Percentiles rank a stretch among this genome's conserved stretches.
Evolutionary conservation across 2,888 invertebrate species (phyloP).

Genomic region (Pheosia tremula): DNA sequence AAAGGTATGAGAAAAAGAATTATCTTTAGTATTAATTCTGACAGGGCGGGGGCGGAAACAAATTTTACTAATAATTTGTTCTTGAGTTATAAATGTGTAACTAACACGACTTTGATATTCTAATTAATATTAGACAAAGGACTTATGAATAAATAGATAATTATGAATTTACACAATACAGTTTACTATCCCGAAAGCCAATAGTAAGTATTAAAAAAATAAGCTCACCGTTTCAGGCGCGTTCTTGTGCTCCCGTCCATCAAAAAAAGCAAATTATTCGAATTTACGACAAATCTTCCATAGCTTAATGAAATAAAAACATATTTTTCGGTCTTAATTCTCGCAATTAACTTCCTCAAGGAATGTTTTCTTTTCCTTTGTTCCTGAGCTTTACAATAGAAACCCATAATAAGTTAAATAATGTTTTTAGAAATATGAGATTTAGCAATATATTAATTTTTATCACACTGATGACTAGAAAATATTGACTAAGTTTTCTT

Average conservation of each 20-base stretch:
- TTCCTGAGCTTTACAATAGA: constrained; percentile 40
- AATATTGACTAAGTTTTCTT: constrained; percentile 3
- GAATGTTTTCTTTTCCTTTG: constrained; percentile 28
- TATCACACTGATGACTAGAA: constrained; percentile 11
- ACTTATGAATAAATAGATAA: no score
- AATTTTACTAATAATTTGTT: no score
- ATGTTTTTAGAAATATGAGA: neutral
- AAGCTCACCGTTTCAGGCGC: constrained; percentile 43
- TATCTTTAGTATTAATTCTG: no score
- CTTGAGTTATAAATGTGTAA: no score
- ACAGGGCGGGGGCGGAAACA: no score
- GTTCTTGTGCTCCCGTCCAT: constrained; percentile 33
- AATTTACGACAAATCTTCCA: constrained; percentile 33
- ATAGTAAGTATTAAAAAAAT: neutral
- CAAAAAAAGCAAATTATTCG: constrained; percentile 32
- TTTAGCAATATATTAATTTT: constrained; percentile 11
- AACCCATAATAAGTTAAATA: constrained; percentile 40
- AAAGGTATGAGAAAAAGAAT: no score
- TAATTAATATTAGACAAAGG: no score
- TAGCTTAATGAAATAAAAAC: constrained; percentile 30
- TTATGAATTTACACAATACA: no score
- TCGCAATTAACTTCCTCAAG: constrained; percentile 24
- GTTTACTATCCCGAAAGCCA: no score
- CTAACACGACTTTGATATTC: no score
- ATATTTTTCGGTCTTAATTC: constrained; percentile 41